These are phyloP conservation scores for Rhyacophila evoluta DNA, from an alignment of 2,888 invertebrate genomes.

Conservation along the genomic window DNA sequence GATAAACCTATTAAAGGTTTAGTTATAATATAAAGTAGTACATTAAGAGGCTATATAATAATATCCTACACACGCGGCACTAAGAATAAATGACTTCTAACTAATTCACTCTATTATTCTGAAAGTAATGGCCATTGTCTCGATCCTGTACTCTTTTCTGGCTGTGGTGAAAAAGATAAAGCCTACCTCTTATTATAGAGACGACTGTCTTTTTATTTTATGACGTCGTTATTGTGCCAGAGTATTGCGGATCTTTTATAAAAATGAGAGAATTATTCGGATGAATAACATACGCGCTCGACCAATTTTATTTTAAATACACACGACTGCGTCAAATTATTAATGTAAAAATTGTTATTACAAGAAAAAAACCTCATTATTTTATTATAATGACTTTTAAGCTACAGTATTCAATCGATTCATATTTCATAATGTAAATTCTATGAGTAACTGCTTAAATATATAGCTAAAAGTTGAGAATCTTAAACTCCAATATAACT, in stretches of 20 bases:
- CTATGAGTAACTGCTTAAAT: too few relatives aligned
- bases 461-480: too few relatives aligned
- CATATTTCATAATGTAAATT: too few relatives aligned
- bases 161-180: neutral
- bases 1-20: too few relatives aligned
- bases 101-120: slow-evolving; percentile 12
- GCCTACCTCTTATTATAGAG: neutral
- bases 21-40: neutral
- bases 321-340: too few relatives aligned
- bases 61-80: neutral
- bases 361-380: too few relatives aligned
- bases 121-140: neutral
- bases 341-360: too few relatives aligned
- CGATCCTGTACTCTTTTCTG: neutral
- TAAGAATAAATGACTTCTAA: neutral
- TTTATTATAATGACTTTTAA: too few relatives aligned
- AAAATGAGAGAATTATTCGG: neutral
- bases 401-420: too few relatives aligned
- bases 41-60: neutral
- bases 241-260: neutral
- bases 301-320: too few relatives aligned
- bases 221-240: neutral
- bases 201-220: neutral
- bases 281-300: too few relatives aligned
- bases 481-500: too few relatives aligned